These are phyloP conservation scores for Siniperca obscura DNA, from an alignment of 2,797 vertebrate species.

Conservation along the genomic window DNA sequence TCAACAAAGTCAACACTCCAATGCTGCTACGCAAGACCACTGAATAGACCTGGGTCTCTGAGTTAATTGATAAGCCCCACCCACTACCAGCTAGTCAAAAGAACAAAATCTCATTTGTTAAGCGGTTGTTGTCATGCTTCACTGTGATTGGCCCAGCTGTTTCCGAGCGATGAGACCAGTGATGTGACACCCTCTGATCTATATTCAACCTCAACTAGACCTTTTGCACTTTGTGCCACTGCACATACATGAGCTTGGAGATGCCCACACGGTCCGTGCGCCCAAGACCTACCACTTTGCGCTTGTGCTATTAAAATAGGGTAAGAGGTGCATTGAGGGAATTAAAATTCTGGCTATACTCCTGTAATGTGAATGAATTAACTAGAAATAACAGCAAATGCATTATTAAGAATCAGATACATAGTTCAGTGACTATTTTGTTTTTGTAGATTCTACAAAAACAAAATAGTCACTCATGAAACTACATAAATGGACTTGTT, in stretches of 20 bases:
- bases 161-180: background rate
- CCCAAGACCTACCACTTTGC: background rate
- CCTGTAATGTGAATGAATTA: background rate
- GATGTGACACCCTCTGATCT: background rate
- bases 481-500: slow-evolving; percentile 14
- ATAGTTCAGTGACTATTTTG: background rate
- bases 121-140: background rate
- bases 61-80: background rate
- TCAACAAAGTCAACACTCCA: background rate
- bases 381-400: background rate
- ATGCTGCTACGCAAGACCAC: background rate
- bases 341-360: background rate
- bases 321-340: background rate
- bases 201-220: background rate
- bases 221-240: background rate
- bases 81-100: too few species aligned
- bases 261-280: background rate
- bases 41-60: background rate
- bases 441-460: slow-evolving; percentile 6
- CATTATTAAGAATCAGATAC: background rate
- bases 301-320: background rate
- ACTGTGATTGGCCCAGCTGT: background rate
- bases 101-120: background rate
- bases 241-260: background rate
- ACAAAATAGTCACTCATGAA: slow-evolving; percentile 11